These are phyloP conservation scores for Nemopilema nomurai DNA, from an alignment of 30 jellyfish, hydroid and myxozoan genomes.

Conservation along the genomic window DNA sequence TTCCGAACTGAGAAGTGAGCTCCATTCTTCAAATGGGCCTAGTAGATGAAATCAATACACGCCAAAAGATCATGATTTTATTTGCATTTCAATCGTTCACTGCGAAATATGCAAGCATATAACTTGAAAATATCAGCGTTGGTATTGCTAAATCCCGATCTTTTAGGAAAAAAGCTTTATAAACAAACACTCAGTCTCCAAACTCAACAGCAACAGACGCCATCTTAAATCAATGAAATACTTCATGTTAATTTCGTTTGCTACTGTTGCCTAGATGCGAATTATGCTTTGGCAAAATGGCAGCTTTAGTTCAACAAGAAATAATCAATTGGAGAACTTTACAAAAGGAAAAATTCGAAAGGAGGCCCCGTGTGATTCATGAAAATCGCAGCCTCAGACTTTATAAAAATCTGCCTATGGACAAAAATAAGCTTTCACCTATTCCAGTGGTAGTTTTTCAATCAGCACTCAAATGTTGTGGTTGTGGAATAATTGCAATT, in stretches of 20 bases:
- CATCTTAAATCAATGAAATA: conserved; percentile 24
- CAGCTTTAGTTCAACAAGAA: no score
- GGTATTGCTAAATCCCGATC: neutral
- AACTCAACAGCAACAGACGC: conserved; percentile 9
- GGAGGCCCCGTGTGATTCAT: no score
- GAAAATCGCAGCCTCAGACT: no score
- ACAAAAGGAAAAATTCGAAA: no score
- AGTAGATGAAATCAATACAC: neutral
- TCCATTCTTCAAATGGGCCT: neutral
- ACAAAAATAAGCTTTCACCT: no score
- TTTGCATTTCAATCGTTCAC: neutral
- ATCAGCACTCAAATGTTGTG: no score
- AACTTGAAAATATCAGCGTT: neutral
- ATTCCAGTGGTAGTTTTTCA: no score
- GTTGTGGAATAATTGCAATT: no score
- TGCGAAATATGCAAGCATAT: neutral
- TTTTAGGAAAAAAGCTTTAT: neutral
- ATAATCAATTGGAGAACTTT: no score
- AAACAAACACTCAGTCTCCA: neutral
- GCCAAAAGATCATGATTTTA: neutral
- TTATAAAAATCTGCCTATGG: no score
- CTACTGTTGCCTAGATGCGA: conserved; percentile 45
- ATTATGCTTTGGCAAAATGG: neutral
- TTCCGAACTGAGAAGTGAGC: neutral
- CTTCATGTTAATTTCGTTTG: conserved; percentile 35